A percentile compares a stretch with the other conserved stretches of the same genome.
Evolutionary conservation across 1,140 invertebrate species (phyloP).

Genomic region (Platyscapa corneri): DNA sequence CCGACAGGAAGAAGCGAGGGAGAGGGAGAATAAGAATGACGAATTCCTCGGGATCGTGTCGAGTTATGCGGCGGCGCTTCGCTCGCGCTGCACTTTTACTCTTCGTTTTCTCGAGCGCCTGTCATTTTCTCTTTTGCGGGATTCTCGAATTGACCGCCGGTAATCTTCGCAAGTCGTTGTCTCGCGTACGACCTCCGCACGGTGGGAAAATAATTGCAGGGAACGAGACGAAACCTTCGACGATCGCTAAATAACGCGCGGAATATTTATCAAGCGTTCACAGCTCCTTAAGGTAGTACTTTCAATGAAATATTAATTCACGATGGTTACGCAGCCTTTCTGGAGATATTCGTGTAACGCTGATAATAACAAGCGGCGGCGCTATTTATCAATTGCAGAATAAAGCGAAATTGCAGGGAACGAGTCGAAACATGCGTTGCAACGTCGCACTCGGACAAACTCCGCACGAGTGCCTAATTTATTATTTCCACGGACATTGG

Average conservation of each 20-base stretch:
- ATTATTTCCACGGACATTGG: too few relatives aligned
- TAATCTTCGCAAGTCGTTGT: background rate
- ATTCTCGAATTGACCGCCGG: background rate
- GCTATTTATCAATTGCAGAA: background rate
- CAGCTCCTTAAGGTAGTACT: background rate
- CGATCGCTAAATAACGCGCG: background rate
- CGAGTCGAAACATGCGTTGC: too few relatives aligned
- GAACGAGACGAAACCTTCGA: background rate
- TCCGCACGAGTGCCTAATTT: background rate
- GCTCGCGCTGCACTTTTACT: background rate
- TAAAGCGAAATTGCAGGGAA: background rate
- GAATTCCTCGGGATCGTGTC: background rate
- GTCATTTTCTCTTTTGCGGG: background rate
- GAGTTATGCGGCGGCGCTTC: background rate
- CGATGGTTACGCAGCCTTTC: background rate
- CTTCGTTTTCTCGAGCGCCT: background rate
- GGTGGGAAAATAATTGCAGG: slow-evolving; percentile 3
- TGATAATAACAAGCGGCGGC: background rate
- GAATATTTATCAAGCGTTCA: background rate
- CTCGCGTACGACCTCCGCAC: background rate
- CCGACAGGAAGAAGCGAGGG: background rate
- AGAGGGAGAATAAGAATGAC: background rate
- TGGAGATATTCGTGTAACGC: background rate
- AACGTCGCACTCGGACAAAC: background rate
- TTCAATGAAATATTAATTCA: background rate